Evolutionary conservation across 2,113 vertebrate genomes (phyloP), one percentile per base, ranked within the genome.

Genomic region (Alexandromys fortis): DNA sequence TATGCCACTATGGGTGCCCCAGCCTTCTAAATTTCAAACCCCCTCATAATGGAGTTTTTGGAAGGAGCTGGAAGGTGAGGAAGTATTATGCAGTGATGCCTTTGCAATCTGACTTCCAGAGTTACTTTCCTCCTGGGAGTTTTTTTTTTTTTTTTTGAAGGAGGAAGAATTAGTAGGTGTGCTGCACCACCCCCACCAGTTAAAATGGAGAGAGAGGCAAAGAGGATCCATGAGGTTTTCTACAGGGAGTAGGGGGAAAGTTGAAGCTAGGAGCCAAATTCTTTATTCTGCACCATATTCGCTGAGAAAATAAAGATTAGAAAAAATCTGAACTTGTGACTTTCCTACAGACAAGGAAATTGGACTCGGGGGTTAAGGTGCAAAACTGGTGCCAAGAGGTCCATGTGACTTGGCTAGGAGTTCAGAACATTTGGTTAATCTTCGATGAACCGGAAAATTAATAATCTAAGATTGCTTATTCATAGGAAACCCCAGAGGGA

Each of bases 391-490:
- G 63, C 77, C 33, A 87, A 16, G 9, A 17, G 45, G 47, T 24
- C 63, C 35, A 5, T 58, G 35, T 68, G 38, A 83, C 21, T 52
- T 86, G n/a, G 17, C 22, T 73, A 35, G 2, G 7, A 63, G 55
- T 19, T 70, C 30, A 28, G 7, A 24, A 3, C 33, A 88, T 68
- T 65, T 67, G 33, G 4, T 86, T 73, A 90, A 79, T 4, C 35
- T n/a, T 67, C 58, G 16, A 79, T 30, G 81, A 88, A 35, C 11
- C 70, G 96, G 81, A 88, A 90, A 95, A 79, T 22, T 45, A 89
- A 49, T 13, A 68, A 3, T 49, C 30, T 55, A 55, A 63, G 33
- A 30, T 63, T n/a, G 42, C 47, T 83, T 79, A 78, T 67, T 77
- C 38, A 68, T 7, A 73, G 42, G 30, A 93, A 75, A 77, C 26